phyloP scores from a whole-genome alignment of 2,113 vertebrate species.

The Cinclus cinclus region DNA sequence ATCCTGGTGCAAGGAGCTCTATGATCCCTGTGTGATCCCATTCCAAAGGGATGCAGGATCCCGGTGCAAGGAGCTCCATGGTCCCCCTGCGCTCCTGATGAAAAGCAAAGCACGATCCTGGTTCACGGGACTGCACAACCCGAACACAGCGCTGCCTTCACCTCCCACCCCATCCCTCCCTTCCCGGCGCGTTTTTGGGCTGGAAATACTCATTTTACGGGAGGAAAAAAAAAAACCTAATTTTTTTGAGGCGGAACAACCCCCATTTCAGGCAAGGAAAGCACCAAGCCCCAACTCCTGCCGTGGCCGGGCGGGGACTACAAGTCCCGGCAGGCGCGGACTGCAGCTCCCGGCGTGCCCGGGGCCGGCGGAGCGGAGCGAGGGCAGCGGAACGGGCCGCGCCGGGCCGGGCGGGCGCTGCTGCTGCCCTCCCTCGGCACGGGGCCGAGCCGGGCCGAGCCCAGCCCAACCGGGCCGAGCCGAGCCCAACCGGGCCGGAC shows the following conservation, averaged over 20 bases:
- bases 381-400: neutral
- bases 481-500: neutral
- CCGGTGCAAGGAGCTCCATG: fast-evolving
- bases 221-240: too few relatives aligned
- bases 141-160: neutral
- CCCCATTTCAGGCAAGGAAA: neutral
- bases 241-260: neutral
- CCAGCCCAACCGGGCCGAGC: too few relatives aligned
- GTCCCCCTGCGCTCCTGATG: fast-evolving
- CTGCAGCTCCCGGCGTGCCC: slow-evolving; percentile 19
- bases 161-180: neutral
- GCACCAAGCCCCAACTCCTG: fast-evolving
- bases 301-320: neutral
- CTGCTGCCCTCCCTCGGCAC: slow-evolving; percentile 9
- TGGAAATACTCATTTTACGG: fast-evolving
- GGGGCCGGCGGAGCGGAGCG: neutral
- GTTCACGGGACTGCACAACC: fast-evolving
- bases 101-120: fast-evolving
- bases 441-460: neutral
- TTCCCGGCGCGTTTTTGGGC: neutral
- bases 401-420: neutral
- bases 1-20: neutral
- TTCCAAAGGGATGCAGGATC: too few relatives aligned
- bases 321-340: slow-evolving; percentile 30
- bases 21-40: fast-evolving